Evolutionary conservation across 2,797 vertebrate species (phyloP).

Genomic region (Anolis apletophallus): DNA sequence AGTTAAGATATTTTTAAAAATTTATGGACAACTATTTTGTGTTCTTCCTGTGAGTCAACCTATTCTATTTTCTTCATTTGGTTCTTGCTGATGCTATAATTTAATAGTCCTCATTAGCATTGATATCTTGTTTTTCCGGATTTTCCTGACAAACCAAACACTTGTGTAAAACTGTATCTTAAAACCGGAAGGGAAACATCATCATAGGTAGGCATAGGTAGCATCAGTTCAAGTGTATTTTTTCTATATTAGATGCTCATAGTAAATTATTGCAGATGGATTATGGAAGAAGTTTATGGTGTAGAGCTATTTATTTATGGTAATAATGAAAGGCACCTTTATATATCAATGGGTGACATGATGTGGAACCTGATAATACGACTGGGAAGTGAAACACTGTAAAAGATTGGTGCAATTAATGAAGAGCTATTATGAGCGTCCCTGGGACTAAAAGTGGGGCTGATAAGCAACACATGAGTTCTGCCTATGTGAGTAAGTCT

Average conservation of each 20-base stretch:
- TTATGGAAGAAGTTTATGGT: conserved; percentile 59
- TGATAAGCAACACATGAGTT: conserved; percentile 29
- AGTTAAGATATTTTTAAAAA: conserved; percentile 25
- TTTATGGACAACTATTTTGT: conserved; percentile 49
- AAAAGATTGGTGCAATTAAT: conserved; percentile 34
- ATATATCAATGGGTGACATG: conserved; percentile 23
- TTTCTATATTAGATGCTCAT: conserved; percentile 60
- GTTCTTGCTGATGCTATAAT: conserved; percentile 50
- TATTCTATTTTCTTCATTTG: conserved; percentile 44
- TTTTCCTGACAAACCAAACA: conserved; percentile 41
- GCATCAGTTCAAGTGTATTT: conserved; percentile 52
- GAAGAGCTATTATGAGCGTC: conserved; percentile 11
- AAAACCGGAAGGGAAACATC: conserved; percentile 32
- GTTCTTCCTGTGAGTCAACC: conserved; percentile 10
- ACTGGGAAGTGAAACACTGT: conserved; percentile 34
- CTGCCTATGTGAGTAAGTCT: background rate
- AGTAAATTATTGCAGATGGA: conserved; percentile 70
- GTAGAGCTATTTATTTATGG: conserved; percentile 72
- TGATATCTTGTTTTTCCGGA: background rate
- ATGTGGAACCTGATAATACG: conserved; percentile 16
- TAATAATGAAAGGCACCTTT: conserved; percentile 60
- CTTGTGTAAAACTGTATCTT: conserved; percentile 52
- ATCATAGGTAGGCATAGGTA: conserved; percentile 36
- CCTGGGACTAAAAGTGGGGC: conserved; percentile 28
- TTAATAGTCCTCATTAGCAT: conserved; percentile 43